Base-by-base conservation (phyloP, 2,113 vertebrate species). In the Esox niger region DNA sequence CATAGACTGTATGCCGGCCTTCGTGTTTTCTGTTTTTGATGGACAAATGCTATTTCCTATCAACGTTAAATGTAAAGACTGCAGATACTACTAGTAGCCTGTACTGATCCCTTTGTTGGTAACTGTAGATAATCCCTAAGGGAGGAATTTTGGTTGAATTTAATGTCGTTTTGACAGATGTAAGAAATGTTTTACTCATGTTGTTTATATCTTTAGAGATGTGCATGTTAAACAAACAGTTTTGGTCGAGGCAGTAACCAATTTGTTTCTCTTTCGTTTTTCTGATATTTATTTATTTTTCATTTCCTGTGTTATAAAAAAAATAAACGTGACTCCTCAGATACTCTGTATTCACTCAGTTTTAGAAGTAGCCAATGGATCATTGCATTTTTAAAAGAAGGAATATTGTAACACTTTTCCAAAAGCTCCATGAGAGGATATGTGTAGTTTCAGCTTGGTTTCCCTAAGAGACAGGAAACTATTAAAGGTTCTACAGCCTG, bases 151-250 rank as follows among this genome's bases (percentile, higher is more conserved):
- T n/a, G n/a, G n/a, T n/a, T n/a, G n/a, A n/a, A n/a, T n/a, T n/a
- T 35, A 73, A 59, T 25, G 31, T 9, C 25, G 59, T 54, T 70
- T 73, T 70, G 58, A 76, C 79, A 81, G 71, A 82, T 77, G 66
- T 68, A 58, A 72, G 64, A 75, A 67, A 77, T 63, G 4, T 7
- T 47, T 46, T 64, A 55, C 3, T 57, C 59, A 62, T 74, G 55
- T 73, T 68, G 69, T 82, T 60, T 75, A 64, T 27, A 66, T 79
- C 67, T 70, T 68, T 4, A 4, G 33, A 54, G 71, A 75, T 21
- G 43, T 30, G 66, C 52, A 57, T 60, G 26, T 43, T 56, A 63
- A 68, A 85, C 9, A 60, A 78, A 75, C 70, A 21, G 57, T 78
- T 82, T 57, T 69, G 33, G 32, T 72, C 47, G 20, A 52, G 64